These are phyloP conservation scores for Bhutanitis thaidina DNA, from an alignment of 2,888 invertebrate species.

Conservation along the genomic window DNA sequence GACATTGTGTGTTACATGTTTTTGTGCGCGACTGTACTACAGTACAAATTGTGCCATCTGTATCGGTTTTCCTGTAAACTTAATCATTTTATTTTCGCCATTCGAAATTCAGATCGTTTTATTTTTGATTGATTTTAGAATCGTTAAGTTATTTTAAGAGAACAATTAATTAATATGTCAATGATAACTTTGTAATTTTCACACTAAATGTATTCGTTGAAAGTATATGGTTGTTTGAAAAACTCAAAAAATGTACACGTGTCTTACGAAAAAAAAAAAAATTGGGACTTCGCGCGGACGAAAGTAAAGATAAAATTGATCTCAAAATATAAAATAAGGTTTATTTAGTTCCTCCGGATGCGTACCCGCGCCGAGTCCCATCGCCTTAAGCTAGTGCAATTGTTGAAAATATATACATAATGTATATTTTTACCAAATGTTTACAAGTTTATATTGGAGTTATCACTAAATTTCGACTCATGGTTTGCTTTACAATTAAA, in stretches of 20 bases:
- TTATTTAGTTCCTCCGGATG: slow-evolving; percentile 62
- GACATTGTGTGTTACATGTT: too few relatives aligned
- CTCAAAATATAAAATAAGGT: slow-evolving; percentile 58
- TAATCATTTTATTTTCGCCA: slow-evolving; percentile 4
- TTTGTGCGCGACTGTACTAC: slow-evolving; percentile 22
- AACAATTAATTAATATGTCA: background rate
- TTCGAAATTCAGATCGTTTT: slow-evolving; percentile 6
- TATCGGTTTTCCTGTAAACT: slow-evolving; percentile 9
- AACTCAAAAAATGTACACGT: background rate
- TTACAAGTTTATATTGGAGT: slow-evolving; percentile 2
- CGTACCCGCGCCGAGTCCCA: slow-evolving; percentile 48
- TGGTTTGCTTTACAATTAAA: background rate
- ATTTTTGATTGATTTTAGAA: slow-evolving; percentile 4
- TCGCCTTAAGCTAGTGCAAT: slow-evolving; percentile 43
- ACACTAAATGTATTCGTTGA: too few relatives aligned
- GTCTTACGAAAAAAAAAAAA: slow-evolving; percentile 30
- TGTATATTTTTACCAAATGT: slow-evolving; percentile 10
- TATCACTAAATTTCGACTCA: background rate
- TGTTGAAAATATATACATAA: slow-evolving; percentile 26
- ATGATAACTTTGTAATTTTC: background rate
- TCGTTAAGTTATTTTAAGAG: too few relatives aligned
- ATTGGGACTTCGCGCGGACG: slow-evolving; percentile 42
- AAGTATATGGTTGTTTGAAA: too few relatives aligned
- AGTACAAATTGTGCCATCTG: slow-evolving; percentile 23
- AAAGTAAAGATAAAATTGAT: slow-evolving; percentile 54